Percentiles rank a stretch among this genome's conserved stretches.
phyloP scores from a whole-genome alignment of 2,888 invertebrate species.

The Mythimna vitellina region DNA sequence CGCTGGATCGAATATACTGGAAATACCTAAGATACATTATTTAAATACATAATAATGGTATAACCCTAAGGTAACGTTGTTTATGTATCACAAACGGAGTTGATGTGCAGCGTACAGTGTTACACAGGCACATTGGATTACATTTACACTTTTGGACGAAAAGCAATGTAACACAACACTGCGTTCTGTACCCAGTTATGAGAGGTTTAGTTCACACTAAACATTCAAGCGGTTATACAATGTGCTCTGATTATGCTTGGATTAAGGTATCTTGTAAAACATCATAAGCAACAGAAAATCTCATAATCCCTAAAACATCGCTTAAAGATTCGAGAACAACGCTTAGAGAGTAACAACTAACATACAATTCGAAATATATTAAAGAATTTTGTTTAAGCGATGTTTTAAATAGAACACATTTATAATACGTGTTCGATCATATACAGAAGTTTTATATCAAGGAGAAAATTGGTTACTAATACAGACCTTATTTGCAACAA shows the following conservation, averaged over 20 bases:
- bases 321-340: slow-evolving; percentile 39
- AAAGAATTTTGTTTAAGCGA: slow-evolving; percentile 43
- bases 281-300: slow-evolving; percentile 59
- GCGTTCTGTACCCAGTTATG: slow-evolving; percentile 30
- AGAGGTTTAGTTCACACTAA: slow-evolving; percentile 58
- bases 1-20: slow-evolving; percentile 42
- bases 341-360: slow-evolving; percentile 23
- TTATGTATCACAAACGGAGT: slow-evolving; percentile 73
- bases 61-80: slow-evolving; percentile 74
- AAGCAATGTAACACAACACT: slow-evolving; percentile 58
- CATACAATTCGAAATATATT: slow-evolving; percentile 32
- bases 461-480: slow-evolving; percentile 53
- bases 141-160: slow-evolving; percentile 46
- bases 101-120: slow-evolving; percentile 60
- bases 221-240: slow-evolving; percentile 61
- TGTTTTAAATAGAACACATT: slow-evolving; percentile 58
- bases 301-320: slow-evolving; percentile 55
- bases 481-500: slow-evolving; percentile 48
- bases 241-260: slow-evolving; percentile 54
- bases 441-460: slow-evolving; percentile 50
- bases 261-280: slow-evolving; percentile 47
- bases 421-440: slow-evolving; percentile 29
- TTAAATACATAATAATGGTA: slow-evolving; percentile 53
- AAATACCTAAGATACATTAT: slow-evolving; percentile 51
- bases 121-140: slow-evolving; percentile 62